Conservation (phyloP, 1,140 invertebrate species). For the Heliconius melpomene region DNA sequence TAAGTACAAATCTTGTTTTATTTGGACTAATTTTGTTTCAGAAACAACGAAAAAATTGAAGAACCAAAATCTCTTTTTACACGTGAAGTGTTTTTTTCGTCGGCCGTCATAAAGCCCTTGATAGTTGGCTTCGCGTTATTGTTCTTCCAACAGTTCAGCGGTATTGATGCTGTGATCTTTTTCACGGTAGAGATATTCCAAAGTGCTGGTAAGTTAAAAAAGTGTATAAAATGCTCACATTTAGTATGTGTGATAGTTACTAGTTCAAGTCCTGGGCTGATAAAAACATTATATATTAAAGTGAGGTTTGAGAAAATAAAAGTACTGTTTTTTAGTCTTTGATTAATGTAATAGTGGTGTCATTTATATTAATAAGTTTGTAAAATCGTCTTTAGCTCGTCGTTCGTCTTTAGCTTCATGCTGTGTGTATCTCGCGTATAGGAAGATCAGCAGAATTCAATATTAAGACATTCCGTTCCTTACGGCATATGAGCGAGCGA, state of each 20-base stretch:
- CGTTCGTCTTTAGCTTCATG: too few species aligned
- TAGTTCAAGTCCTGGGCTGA: background rate
- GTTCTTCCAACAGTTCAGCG: conserved; percentile 85
- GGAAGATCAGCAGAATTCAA: too few species aligned
- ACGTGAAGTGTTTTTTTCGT: conserved; percentile 73
- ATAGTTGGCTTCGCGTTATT: conserved; percentile 79
- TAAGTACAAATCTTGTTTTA: background rate
- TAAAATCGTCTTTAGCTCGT: too few species aligned
- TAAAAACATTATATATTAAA: too few species aligned
- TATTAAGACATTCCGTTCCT: too few species aligned
- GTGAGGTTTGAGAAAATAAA: too few species aligned
- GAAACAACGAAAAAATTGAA: conserved; percentile 49
- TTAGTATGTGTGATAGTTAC: background rate
- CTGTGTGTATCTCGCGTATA: too few species aligned
- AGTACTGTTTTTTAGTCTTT: too few species aligned
- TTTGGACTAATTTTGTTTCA: conserved; percentile 36
- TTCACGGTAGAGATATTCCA: conserved; percentile 85
- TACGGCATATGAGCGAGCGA: too few species aligned
- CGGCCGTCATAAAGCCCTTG: conserved; percentile 74
- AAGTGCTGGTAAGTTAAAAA: conserved; percentile 62
- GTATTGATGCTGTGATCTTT: conserved; percentile 86
- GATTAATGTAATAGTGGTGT: too few species aligned
- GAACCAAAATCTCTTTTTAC: conserved; percentile 66
- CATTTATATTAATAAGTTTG: too few species aligned
- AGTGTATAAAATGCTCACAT: background rate